Base-by-base conservation (phyloP, 2,797 vertebrate genomes). In the Gallinago solitaria region DNA sequence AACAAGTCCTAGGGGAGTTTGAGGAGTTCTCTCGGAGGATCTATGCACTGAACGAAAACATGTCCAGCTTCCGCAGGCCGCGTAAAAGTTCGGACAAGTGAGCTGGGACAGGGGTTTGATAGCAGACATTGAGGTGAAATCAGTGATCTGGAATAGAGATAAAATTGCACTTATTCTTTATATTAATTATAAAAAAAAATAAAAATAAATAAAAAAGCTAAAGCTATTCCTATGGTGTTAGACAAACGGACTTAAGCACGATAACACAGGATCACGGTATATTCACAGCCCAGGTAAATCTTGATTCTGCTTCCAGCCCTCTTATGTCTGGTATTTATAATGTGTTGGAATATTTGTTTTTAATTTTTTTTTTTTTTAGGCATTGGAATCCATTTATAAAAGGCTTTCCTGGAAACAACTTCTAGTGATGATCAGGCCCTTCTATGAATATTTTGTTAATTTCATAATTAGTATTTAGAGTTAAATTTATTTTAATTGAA, bases 21-120 rank as follows among this genome's bases (percentile, higher is more conserved):
- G 99, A 99, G 93, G 99, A 99, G 98, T 99, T 99, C 98, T 99
- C 99, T 47, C 98, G 99, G 54, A 99, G 99, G 97, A 99, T 99
- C 98, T 99, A 98, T 83, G 99, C 99, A 96, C 99, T 99, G 90
- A 99, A 98, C 1, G 99, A 99, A 96, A 99, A 99, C 61, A 97
- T 99, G 96, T 99, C 99, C 94, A 99, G 99, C 97, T 99, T 99
- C 97, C 99, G 99, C 60, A 97, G 99, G 30, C 99, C 99, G 0
- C 98, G 99, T 80, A 99, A 99, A 96, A 99, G 99, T 94, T 99
- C 99, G 0, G 99, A 99, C 60, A 99, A 99, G 97, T 99, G 98
- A 99, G 82, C 78, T 53, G 2, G 16, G 68, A 28, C 11, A 12
- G 83, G 27, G 61, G 24, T 81, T 73, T 61, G 81, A 60, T 37